Percentiles rank a stretch among this genome's conserved stretches.
phyloP scores from a whole-genome alignment of 2,797 vertebrate species.

The Phoebastria nigripes region DNA sequence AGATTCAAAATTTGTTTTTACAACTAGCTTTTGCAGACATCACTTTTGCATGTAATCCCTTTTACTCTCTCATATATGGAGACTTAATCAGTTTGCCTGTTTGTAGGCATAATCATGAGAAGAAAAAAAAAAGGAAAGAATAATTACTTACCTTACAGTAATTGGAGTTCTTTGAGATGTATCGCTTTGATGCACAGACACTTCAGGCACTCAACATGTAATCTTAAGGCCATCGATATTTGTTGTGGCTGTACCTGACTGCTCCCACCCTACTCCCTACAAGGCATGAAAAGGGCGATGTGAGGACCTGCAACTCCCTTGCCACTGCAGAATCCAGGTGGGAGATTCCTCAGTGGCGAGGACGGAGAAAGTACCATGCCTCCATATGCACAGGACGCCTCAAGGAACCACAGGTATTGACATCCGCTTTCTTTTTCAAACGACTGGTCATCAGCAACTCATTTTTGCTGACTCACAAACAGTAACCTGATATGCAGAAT shows the following conservation, averaged over 20 bases:
- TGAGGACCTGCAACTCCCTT: neutral
- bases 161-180: neutral
- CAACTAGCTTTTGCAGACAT: neutral
- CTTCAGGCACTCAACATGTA: neutral
- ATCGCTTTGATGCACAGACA: neutral
- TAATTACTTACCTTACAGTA: slow-evolving; percentile 32
- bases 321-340: neutral
- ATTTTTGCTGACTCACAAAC: slow-evolving; percentile 61
- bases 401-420: neutral
- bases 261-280: neutral
- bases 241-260: neutral
- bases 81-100: neutral
- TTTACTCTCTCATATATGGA: neutral
- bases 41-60: neutral
- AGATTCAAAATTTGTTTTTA: neutral
- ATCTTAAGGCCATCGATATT: neutral
- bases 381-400: neutral
- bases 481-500: slow-evolving; percentile 38
- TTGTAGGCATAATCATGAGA: neutral
- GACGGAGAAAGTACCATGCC: neutral
- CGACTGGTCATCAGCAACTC: slow-evolving; percentile 14
- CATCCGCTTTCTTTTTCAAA: neutral
- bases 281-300: rapidly evolving
- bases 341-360: neutral
- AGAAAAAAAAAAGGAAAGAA: neutral